These are phyloP conservation scores for Ramphastos sulfuratus DNA, from an alignment of 2,113 vertebrate genomes.

Conservation along the genomic window DNA sequence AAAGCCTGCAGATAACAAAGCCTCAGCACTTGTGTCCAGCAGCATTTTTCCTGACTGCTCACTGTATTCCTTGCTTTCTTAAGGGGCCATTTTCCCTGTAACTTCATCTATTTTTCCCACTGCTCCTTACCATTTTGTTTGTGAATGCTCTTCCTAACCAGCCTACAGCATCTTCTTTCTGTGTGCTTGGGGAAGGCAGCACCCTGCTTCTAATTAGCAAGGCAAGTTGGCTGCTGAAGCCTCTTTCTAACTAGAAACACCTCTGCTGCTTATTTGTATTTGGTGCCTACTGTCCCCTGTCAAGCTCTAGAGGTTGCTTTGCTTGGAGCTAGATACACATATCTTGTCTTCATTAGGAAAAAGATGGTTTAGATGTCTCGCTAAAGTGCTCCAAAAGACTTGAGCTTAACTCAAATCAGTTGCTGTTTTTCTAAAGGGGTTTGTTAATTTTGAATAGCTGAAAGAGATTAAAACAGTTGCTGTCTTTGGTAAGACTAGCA, in stretches of 20 bases:
- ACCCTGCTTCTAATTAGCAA: slow-evolving; percentile 36
- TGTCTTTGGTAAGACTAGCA: not conserved
- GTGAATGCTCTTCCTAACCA: not conserved
- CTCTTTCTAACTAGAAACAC: slow-evolving; percentile 12
- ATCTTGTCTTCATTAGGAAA: slow-evolving; percentile 34
- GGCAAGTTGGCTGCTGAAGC: not conserved
- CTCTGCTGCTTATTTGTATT: not conserved
- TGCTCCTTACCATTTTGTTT: not conserved
- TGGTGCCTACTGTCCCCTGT: not conserved
- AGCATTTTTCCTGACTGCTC: not conserved
- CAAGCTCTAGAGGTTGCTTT: not conserved
- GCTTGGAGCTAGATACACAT: not conserved
- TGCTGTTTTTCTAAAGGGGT: not conserved
- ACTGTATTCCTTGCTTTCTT: not conserved
- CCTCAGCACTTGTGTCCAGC: not conserved
- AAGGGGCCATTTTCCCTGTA: not conserved
- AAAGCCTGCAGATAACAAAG: not conserved
- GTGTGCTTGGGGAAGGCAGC: not conserved
- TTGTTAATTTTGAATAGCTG: not conserved
- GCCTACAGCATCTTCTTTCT: not conserved
- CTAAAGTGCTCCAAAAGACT: not conserved
- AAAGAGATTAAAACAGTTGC: not conserved
- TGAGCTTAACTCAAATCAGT: slow-evolving; percentile 30
- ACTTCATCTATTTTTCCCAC: not conserved
- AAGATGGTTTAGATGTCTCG: not conserved